Evolutionary conservation across 2,888 invertebrate species (phyloP).

Genomic region (Caenorhabditis imperialis): DNA sequence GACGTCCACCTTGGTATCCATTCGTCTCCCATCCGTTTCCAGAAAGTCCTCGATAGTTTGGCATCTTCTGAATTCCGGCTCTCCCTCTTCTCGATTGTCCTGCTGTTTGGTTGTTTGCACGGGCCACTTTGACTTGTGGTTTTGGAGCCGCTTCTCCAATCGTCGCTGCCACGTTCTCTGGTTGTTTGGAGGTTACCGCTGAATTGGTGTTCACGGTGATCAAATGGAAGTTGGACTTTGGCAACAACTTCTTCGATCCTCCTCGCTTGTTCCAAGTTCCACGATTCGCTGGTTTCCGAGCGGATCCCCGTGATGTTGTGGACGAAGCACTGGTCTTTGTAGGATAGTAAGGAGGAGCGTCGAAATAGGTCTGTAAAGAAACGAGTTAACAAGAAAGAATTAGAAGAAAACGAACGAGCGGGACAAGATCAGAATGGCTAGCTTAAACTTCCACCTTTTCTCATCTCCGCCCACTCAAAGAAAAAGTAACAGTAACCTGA

Average conservation of each 20-base stretch:
- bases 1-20: background rate
- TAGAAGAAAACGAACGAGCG: background rate
- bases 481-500: conserved; percentile 26
- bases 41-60: conserved; percentile 11
- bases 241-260: background rate
- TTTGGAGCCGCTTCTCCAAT: conserved; percentile 16
- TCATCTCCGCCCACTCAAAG: conserved; percentile 12
- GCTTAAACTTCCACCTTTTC: conserved; percentile 15
- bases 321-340: background rate
- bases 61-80: conserved; percentile 32
- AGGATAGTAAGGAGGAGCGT: conserved; percentile 20
- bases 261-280: too few relatives aligned
- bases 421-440: background rate
- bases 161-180: conserved; percentile 22
- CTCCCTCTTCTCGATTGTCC: conserved; percentile 13
- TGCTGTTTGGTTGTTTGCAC: conserved; percentile 11
- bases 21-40: conserved; percentile 14
- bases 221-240: conserved; percentile 13
- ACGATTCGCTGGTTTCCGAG: background rate
- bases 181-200: background rate
- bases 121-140: conserved; percentile 37
- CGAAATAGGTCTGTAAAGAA: background rate
- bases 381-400: background rate
- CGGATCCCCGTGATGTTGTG: background rate
- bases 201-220: conserved; percentile 3